phyloP scores from a whole-genome alignment of 1,140 invertebrate species.

The Habropoda laboriosa region DNA sequence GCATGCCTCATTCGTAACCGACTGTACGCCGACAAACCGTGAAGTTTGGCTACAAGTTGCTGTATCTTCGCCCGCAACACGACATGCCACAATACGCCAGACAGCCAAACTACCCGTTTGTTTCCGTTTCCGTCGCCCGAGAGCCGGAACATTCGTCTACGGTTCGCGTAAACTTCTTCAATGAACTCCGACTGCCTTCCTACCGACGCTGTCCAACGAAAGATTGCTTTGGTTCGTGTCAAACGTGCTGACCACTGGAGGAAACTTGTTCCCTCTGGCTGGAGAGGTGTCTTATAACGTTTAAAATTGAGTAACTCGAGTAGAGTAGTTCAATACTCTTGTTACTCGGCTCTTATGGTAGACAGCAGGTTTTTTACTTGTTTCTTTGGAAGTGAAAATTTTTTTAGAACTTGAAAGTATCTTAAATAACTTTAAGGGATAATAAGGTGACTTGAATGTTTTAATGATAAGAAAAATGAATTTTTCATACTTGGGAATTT shows the following conservation, averaged over 20 bases:
- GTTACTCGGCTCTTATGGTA: too few species aligned
- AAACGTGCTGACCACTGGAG: slow-evolving; percentile 7
- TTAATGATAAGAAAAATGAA: too few species aligned
- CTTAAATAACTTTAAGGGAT: too few species aligned
- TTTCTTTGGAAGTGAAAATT: too few species aligned
- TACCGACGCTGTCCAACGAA: not conserved
- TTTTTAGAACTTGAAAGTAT: too few species aligned
- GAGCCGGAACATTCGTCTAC: slow-evolving; percentile 38
- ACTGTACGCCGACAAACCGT: slow-evolving; percentile 31
- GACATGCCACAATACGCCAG: slow-evolving; percentile 26
- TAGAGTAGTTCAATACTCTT: too few species aligned
- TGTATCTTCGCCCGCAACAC: slow-evolving; percentile 44
- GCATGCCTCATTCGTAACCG: slow-evolving; percentile 25
- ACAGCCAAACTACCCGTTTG: slow-evolving; percentile 41
- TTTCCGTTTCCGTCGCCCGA: slow-evolving; percentile 56
- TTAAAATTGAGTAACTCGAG: too few species aligned
- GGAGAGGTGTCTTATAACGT: too few species aligned
- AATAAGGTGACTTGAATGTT: too few species aligned
- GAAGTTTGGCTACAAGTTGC: slow-evolving; percentile 58
- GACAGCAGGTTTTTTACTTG: too few species aligned
- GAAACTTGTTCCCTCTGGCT: not conserved
- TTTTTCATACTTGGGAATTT: too few species aligned
- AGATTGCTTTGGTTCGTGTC: slow-evolving; percentile 50
- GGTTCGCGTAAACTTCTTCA: slow-evolving; percentile 49
- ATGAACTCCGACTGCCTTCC: slow-evolving; percentile 16